Base-by-base conservation (phyloP, 2,113 vertebrate species). In the Indicator indicator region DNA sequence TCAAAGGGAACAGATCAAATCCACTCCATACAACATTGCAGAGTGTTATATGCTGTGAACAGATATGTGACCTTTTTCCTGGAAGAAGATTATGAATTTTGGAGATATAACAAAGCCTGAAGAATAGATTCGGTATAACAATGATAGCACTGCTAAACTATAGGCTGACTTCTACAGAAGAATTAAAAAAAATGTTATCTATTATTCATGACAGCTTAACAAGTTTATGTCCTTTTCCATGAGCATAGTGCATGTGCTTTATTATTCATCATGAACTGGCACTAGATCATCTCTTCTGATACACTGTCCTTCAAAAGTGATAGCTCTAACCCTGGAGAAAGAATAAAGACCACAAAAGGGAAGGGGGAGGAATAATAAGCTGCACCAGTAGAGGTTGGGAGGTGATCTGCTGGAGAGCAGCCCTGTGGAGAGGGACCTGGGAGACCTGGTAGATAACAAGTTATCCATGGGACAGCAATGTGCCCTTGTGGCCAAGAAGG, bases 131-230 rank as follows among this genome's bases (percentile, higher is more conserved):
- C 26, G 21, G 65, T 84, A 24, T n/a, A 81, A 94, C 62, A 88
- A 46, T n/a, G 33, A 60, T 9, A 90, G 27, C 48, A 32, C 30
- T 83, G 72, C 42, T 87, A 52, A 89, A 91, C 71, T 94, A 76
- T 50, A 86, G 36, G 20, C 33, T 68, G 79, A n/a, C 44, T 93
- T 88, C 79, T 93, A 26, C 65, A 80, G 63, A 87, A 86, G 59
- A 94, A 87, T 70, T 83, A 48, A 74, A 91, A 91, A 44, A 83
- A 93, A 77, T 33, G 19, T 59, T 91, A 82, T 60, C 55, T 70
- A 80, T 91, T 94, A 79, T 91, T 91, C 59, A 82, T 67, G 44
- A 67, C 32, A 83, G 12, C 23, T 93, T 80, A 91, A 95, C 55
- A 63, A 32, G 50, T 85, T 94, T 73, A 83, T 59, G 44, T 46